These are phyloP conservation scores for Psittacara wagleri DNA, from an alignment of 2,113 vertebrate genomes.

Conservation along the genomic window DNA sequence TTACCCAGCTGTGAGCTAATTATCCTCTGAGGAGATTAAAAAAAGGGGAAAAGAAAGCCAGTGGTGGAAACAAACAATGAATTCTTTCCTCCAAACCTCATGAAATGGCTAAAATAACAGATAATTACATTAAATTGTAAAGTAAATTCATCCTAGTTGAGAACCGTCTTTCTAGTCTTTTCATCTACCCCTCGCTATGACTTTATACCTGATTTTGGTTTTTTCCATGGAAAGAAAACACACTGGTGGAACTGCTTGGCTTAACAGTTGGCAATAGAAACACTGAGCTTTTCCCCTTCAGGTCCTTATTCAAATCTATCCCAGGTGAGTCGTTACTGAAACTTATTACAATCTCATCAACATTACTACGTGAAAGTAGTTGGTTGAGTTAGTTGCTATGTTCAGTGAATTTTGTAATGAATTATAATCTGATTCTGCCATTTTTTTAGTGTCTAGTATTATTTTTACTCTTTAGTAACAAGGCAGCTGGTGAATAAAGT, in stretches of 20 bases:
- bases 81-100: conserved; percentile 33
- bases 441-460: not conserved
- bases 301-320: not conserved
- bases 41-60: not conserved
- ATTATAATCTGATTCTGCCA: not conserved
- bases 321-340: not conserved
- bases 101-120: conserved; percentile 47
- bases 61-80: not conserved
- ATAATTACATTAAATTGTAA: conserved; percentile 54
- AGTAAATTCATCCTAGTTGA: conserved; percentile 21
- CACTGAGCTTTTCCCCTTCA: not conserved
- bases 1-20: not conserved
- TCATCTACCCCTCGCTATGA: not conserved
- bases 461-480: not conserved
- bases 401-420: not conserved
- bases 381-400: not conserved
- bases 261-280: not conserved
- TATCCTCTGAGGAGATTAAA: not conserved
- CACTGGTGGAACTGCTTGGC: not conserved
- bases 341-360: not conserved
- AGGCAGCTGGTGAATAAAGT: not conserved
- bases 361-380: not conserved
- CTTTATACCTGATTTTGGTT: not conserved
- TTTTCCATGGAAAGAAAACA: conserved; percentile 18
- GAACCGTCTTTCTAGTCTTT: conserved; percentile 5